Base-by-base conservation (phyloP, 2,113 vertebrate genomes). In the Gobius niger region DNA sequence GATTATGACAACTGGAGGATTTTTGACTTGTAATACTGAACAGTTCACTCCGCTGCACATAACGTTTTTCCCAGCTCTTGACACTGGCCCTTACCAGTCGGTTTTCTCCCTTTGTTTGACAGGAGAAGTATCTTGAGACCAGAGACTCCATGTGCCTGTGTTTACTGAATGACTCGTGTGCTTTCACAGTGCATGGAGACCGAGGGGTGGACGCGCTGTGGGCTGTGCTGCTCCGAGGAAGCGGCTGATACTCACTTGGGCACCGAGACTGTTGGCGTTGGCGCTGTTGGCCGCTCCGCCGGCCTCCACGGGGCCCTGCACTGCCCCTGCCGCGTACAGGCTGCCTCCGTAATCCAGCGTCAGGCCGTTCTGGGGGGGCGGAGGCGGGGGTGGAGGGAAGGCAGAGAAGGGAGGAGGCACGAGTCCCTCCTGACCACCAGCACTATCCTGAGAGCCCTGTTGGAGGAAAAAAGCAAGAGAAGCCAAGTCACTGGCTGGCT, bases 331-430 rank as follows among this genome's bases (percentile, higher is more conserved):
- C 19, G 91, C 77, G 44, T 92, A 93, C 75, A 92, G 82, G 65
- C 86, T 85, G 69, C 85, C 89, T 72, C 90, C 91, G 66, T 91
- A 94, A 80, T 93, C 93, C 83, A 92, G 83, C 59, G 90, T 76
- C 84, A 94, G 82, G 73, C 93, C 93, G 75, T 94, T 93, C 82
- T 93, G 93, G 34, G 92, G 92, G 10, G 93, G 93, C 0, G 93
- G 93, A 0, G 93, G 92, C 0, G 92, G 93, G 59, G 92, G 93
- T 42, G 92, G 92, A 46, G 92, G 91, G 73, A 93, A 94, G 0
- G 91, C 72, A 1, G 92, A 91, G 85, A 93, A 94, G 59, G 92
- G 90, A 47, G 91, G 92, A 59, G 91, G 91, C 40, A 92, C 89
- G 1, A 93, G 90, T 60, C 92, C 93, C 76, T 94, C 92, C 86